These are phyloP conservation scores for Isotomurus palustris DNA, from an alignment of 2,888 invertebrate genomes.

Conservation along the genomic window DNA sequence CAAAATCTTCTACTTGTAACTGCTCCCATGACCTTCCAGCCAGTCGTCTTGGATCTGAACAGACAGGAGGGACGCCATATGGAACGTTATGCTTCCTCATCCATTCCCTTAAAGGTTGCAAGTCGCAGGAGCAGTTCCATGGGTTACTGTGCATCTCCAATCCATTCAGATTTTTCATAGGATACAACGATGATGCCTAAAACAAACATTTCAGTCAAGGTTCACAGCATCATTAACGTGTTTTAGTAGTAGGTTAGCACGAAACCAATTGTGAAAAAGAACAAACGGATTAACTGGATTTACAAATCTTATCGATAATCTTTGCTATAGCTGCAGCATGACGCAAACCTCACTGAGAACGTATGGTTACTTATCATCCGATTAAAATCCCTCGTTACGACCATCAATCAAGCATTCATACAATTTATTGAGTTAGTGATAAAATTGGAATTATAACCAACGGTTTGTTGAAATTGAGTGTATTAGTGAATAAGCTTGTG, in stretches of 20 bases:
- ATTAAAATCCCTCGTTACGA: background rate
- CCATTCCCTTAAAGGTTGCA: slow-evolving; percentile 75
- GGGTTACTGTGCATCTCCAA: slow-evolving; percentile 55
- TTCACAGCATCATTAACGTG: background rate
- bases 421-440: no score
- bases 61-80: slow-evolving; percentile 65
- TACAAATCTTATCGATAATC: no score
- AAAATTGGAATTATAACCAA: background rate
- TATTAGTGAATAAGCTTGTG: background rate
- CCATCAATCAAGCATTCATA: background rate
- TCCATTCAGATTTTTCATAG: background rate
- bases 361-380: background rate
- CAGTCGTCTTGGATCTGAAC: slow-evolving; percentile 63
- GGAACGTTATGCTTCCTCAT: slow-evolving; percentile 73
- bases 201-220: background rate
- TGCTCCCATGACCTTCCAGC: slow-evolving; percentile 67
- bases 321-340: no score
- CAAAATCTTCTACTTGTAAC: slow-evolving; percentile 71
- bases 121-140: slow-evolving; percentile 75
- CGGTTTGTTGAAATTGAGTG: background rate
- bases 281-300: no score
- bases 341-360: no score
- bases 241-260: background rate
- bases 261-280: no score
- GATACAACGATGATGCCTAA: background rate